A percentile compares a stretch with the other conserved stretches of the same genome.
These are phyloP conservation scores for Enteromius afrohamiltoni DNA, from an alignment of 2,797 vertebrate species.

Conservation along the genomic window DNA sequence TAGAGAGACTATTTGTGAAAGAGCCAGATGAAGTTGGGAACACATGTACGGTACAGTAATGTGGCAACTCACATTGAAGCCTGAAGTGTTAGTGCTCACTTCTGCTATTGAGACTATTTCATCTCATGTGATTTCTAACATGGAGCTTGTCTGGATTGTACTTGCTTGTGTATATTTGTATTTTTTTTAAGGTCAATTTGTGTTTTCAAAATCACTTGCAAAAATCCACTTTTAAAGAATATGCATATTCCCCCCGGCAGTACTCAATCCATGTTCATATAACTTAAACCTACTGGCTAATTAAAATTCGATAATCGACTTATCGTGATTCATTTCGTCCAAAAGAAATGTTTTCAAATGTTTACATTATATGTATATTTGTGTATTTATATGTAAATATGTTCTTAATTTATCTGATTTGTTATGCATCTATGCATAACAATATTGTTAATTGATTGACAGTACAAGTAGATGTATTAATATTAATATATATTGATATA, in stretches of 20 bases:
- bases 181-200: no score
- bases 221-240: no score
- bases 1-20: constrained; percentile 25
- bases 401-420: not conserved
- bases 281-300: not conserved
- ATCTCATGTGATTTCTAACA: not conserved
- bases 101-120: not conserved
- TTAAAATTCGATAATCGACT: not conserved
- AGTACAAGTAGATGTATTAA: not conserved
- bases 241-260: no score
- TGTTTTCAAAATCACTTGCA: no score
- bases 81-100: not conserved
- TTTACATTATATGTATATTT: not conserved
- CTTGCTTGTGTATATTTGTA: not conserved
- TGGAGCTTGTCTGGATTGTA: not conserved
- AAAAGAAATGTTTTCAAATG: not conserved
- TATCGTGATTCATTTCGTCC: not conserved
- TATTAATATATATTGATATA: not conserved
- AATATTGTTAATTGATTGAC: not conserved
- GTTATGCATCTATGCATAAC: not conserved
- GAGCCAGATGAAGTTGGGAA: not conserved
- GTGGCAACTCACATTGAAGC: not conserved
- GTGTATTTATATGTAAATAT: not conserved
- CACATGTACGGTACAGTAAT: not conserved
- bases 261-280: not conserved